phyloP scores from a whole-genome alignment of 1,140 invertebrate species.

The Ectropis grisescens region DNA sequence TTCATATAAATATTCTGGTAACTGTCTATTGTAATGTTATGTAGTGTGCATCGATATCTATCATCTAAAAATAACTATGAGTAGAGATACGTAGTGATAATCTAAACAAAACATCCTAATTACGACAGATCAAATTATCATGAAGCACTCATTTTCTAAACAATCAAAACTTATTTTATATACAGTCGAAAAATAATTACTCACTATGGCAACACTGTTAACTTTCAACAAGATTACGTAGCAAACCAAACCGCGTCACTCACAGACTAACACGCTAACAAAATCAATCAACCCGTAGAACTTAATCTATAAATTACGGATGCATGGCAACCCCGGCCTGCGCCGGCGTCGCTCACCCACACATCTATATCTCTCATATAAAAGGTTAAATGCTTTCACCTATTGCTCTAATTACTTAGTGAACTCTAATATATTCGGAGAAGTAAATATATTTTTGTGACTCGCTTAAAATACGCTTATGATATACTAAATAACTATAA shows the following conservation, averaged over 20 bases:
- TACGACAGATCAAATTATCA: constrained; percentile 13
- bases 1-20: constrained; percentile 11
- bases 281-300: constrained; percentile 49
- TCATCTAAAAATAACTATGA: constrained; percentile 3
- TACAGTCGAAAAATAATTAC: constrained; percentile 62
- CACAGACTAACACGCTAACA: constrained; percentile 46
- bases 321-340: not conserved
- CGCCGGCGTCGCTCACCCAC: not conserved
- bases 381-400: constrained; percentile 59
- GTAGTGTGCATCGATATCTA: constrained; percentile 13
- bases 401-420: constrained; percentile 61
- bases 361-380: constrained; percentile 41
- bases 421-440: constrained; percentile 54
- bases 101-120: constrained; percentile 36
- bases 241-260: constrained; percentile 56
- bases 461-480: constrained; percentile 60
- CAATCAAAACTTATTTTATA: constrained; percentile 56
- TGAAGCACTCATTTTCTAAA: constrained; percentile 52
- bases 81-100: constrained; percentile 14
- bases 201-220: constrained; percentile 65
- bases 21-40: constrained; percentile 19
- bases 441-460: constrained; percentile 67
- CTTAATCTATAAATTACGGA: constrained; percentile 20
- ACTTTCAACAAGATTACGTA: constrained; percentile 60
- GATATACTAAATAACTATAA: constrained; percentile 68